phyloP scores from a whole-genome alignment of 2,113 vertebrate genomes.

The Oreochromis niloticus region DNA sequence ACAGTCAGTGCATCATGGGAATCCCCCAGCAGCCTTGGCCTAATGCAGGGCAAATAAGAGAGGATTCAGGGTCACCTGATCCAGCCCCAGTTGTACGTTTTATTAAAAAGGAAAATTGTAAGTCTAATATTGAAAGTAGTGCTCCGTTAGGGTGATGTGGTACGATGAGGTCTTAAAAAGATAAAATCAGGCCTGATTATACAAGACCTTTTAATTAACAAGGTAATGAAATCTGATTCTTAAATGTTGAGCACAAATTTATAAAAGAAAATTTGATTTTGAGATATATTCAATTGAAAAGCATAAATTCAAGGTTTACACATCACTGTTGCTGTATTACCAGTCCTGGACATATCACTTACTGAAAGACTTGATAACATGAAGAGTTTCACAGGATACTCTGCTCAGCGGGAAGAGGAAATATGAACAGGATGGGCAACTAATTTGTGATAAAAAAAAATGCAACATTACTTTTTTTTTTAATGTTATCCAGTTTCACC shows the following conservation, averaged over 20 bases:
- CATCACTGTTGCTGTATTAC: neutral
- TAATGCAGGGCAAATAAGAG: neutral
- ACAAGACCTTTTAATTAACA: neutral
- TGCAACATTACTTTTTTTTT: rapidly evolving
- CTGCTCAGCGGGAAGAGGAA: neutral
- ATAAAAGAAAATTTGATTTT: neutral
- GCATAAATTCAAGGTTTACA: neutral
- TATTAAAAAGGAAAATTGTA: neutral
- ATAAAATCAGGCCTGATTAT: neutral
- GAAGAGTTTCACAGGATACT: neutral
- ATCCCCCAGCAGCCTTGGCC: neutral
- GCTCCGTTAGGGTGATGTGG: neutral
- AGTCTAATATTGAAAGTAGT: neutral
- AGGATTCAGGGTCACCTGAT: neutral
- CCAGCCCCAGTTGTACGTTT: rapidly evolving
- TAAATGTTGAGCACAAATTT: neutral
- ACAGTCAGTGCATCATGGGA: neutral
- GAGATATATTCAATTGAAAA: rapidly evolving
- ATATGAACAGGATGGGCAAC: neutral
- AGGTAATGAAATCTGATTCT: neutral
- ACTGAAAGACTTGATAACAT: neutral
- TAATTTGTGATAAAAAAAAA: neutral
- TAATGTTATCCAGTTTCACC: neutral
- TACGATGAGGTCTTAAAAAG: neutral
- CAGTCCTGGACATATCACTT: no score